Conservation (phyloP, 2,113 vertebrate species). For the Columba livia region DNA sequence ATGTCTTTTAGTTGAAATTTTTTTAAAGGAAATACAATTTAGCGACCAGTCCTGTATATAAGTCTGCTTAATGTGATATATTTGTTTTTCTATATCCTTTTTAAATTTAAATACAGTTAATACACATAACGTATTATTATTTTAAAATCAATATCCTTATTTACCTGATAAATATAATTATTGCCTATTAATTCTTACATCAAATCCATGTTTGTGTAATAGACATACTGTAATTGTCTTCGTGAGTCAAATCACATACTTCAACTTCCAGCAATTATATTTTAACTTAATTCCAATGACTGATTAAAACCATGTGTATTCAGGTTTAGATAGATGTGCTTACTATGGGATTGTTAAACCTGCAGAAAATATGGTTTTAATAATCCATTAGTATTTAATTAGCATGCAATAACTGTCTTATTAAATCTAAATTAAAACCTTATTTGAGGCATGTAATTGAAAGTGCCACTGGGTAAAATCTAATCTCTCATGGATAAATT, state of each 20-base stretch:
- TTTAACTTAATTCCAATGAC: slow-evolving; percentile 55
- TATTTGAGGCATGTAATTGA: slow-evolving; percentile 70
- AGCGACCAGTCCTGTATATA: background rate
- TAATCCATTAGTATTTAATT: slow-evolving; percentile 72
- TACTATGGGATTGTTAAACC: slow-evolving; percentile 50
- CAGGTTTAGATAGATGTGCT: slow-evolving; percentile 66
- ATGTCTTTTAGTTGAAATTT: background rate
- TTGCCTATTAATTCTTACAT: slow-evolving; percentile 36
- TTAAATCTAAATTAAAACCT: slow-evolving; percentile 72
- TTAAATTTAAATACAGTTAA: background rate
- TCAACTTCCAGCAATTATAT: slow-evolving; percentile 51
- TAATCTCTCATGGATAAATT: slow-evolving; percentile 59
- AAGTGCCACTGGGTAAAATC: slow-evolving; percentile 69
- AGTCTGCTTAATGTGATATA: background rate
- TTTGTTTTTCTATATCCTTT: background rate
- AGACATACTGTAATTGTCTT: slow-evolving; percentile 36
- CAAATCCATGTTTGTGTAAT: slow-evolving; percentile 21
- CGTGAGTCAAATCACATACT: slow-evolving; percentile 41
- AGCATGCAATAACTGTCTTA: slow-evolving; percentile 72
- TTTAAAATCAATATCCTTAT: slow-evolving; percentile 9
- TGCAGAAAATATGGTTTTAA: slow-evolving; percentile 71
- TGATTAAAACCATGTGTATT: slow-evolving; percentile 67
- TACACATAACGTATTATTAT: background rate
- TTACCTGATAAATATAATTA: slow-evolving; percentile 31
- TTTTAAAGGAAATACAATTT: slow-evolving; percentile 32